Conservation (phyloP, 1,140 invertebrate genomes). For the Aphelenchoides besseyi region DNA sequence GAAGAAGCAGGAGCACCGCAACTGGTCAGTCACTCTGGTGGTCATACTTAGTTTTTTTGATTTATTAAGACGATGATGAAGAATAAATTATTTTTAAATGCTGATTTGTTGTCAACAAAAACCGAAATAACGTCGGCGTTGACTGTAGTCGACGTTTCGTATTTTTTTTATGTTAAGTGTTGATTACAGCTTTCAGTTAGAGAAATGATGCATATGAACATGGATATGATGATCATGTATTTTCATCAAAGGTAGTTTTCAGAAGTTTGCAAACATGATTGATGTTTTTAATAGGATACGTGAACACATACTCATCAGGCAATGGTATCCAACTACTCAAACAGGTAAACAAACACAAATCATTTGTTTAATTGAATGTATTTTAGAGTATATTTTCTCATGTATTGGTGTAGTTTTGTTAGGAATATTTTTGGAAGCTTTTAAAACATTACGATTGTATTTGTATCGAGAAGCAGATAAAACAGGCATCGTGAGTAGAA, state of each 20-base stretch:
- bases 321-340: slow-evolving; percentile 39
- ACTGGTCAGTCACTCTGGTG: neutral
- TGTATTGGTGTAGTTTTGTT: slow-evolving; percentile 10
- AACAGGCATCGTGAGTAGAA: neutral
- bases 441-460: slow-evolving; percentile 4
- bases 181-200: neutral
- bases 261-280: too few species aligned
- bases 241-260: slow-evolving; percentile 51
- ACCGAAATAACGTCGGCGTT: neutral
- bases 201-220: too few species aligned
- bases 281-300: too few species aligned
- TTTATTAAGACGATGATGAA: neutral
- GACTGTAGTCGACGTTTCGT: neutral
- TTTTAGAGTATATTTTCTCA: slow-evolving; percentile 17
- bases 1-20: neutral
- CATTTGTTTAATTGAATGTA: neutral
- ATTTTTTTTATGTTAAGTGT: neutral
- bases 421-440: neutral
- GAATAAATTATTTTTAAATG: neutral
- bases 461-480: slow-evolving; percentile 9
- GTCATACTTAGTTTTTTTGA: slow-evolving; percentile 14
- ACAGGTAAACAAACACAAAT: slow-evolving; percentile 22
- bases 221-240: slow-evolving; percentile 49
- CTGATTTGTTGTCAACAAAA: slow-evolving; percentile 11
- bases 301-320: slow-evolving; percentile 38